Evolutionary conservation across 2,113 vertebrate species (phyloP).

Genomic region (Dipodomys ordii): DNA sequence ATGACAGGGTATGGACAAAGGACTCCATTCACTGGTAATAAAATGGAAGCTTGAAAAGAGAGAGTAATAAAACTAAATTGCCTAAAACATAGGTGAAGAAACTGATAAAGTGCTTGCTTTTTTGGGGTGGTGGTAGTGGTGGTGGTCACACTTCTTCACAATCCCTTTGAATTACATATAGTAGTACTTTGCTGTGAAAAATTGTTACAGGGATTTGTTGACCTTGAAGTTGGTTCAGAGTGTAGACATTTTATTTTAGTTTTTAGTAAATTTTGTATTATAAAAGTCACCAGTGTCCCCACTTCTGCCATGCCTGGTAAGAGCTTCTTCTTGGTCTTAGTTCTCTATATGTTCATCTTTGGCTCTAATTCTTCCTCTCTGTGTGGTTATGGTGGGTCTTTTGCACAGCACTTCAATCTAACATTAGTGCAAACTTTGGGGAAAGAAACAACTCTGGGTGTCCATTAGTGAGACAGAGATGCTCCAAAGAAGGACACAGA

Average conservation of each 20-base stretch:
- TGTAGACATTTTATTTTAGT: neutral
- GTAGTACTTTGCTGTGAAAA: neutral
- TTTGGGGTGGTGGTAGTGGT: neutral
- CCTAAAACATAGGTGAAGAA: neutral
- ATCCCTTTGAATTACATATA: neutral
- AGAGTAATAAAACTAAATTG: neutral
- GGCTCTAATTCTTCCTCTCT: neutral
- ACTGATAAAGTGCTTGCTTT: neutral
- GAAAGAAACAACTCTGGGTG: neutral
- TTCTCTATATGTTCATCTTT: constrained; percentile 12
- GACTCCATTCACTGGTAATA: neutral
- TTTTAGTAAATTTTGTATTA: neutral
- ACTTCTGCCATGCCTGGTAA: neutral
- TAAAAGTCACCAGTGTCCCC: neutral
- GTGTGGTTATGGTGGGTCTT: neutral
- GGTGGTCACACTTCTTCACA: neutral
- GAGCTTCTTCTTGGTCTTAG: neutral
- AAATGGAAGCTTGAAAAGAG: neutral
- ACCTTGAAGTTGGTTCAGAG: neutral
- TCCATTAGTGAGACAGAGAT: neutral
- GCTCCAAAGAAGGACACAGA: neutral
- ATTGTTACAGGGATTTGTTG: neutral
- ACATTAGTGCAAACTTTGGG: neutral
- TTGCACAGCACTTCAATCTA: neutral
- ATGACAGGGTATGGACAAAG: neutral